A percentile compares a stretch with the other conserved stretches of the same genome.
Conservation (phyloP, 2,113 vertebrate genomes). For the Oceanodroma tethys region DNA sequence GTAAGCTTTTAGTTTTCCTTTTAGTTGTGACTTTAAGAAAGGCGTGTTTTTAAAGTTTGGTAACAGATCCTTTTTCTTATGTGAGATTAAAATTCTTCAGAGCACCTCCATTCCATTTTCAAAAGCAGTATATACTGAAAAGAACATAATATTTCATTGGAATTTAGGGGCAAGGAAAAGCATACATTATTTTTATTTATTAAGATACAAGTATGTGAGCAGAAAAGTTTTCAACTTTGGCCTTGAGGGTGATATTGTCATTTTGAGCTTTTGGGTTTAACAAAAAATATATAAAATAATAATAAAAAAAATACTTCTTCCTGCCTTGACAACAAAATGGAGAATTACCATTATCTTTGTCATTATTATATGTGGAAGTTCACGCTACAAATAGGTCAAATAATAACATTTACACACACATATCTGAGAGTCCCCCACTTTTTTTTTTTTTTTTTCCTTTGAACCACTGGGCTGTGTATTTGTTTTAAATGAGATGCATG, state of each 20-base stretch:
- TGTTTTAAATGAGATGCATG: neutral
- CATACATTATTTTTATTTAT: neutral
- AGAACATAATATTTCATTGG: neutral
- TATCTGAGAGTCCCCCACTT: neutral
- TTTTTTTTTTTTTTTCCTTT: no score
- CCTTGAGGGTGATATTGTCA: neutral
- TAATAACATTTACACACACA: neutral
- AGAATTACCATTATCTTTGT: neutral
- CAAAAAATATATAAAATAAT: no score
- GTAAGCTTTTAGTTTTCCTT: neutral
- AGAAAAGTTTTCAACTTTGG: neutral
- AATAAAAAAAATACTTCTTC: neutral
- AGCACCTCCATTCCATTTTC: neutral
- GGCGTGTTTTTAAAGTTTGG: neutral
- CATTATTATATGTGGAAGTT: neutral
- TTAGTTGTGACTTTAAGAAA: neutral
- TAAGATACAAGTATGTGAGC: neutral
- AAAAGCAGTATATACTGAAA: neutral
- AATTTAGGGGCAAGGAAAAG: neutral
- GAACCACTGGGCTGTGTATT: neutral
- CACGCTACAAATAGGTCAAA: neutral
- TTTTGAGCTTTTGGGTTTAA: neutral
- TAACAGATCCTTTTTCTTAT: neutral
- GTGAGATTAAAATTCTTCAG: neutral
- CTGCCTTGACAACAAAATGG: neutral